Percentiles rank a stretch among this genome's conserved stretches.
phyloP scores from a whole-genome alignment of 2,888 invertebrate species.

The Agrochola litura region DNA sequence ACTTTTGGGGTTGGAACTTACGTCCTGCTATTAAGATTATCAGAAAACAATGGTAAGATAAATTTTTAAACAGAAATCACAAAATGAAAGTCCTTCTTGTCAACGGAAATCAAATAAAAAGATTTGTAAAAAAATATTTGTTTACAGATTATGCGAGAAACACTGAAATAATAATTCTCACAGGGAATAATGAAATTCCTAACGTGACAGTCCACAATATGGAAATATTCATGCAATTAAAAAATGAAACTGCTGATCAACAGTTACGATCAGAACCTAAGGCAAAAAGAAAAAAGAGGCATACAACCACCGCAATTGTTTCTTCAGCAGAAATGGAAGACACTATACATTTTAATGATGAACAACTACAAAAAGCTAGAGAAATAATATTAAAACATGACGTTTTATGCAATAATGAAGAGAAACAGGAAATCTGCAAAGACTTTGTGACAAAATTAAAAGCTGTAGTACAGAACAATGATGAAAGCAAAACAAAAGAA shows the following conservation, averaged over 20 bases:
- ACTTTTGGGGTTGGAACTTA: slow-evolving; percentile 74
- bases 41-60: slow-evolving; percentile 76
- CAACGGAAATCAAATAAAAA: neutral
- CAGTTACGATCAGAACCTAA: slow-evolving; percentile 41
- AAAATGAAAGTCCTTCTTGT: neutral
- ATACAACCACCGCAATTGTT: slow-evolving; percentile 25
- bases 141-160: slow-evolving; percentile 72
- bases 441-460: slow-evolving; percentile 79
- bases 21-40: slow-evolving; percentile 72
- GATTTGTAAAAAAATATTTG: slow-evolving; percentile 29
- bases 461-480: slow-evolving; percentile 65
- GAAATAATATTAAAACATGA: slow-evolving; percentile 80
- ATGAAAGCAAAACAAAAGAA: slow-evolving; percentile 25
- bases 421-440: slow-evolving; percentile 78
- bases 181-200: slow-evolving; percentile 72
- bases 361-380: slow-evolving; percentile 75
- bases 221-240: slow-evolving; percentile 74
- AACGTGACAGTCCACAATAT: slow-evolving; percentile 76
- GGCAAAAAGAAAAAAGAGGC: slow-evolving; percentile 74
- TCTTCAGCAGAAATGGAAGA: slow-evolving; percentile 41
- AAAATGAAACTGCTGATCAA: slow-evolving; percentile 71
- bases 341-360: slow-evolving; percentile 71
- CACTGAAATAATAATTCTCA: slow-evolving; percentile 80
- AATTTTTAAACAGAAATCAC: neutral
- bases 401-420: slow-evolving; percentile 77